Evolutionary conservation across 2,888 invertebrate species (phyloP).

Genomic region (Unio pictorum): DNA sequence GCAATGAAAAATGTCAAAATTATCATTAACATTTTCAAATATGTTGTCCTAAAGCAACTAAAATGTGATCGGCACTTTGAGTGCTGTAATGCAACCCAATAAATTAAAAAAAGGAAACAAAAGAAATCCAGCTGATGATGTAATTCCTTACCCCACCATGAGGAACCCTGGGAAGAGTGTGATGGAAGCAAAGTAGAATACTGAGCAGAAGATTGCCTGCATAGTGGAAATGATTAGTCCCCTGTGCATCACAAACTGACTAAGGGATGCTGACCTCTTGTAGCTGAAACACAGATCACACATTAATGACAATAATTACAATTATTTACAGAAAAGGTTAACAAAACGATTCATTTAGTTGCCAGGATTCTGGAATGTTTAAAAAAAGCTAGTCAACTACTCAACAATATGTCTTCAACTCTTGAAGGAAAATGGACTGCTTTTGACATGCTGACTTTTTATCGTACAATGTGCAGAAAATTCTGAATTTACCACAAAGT

Average conservation of each 20-base stretch:
- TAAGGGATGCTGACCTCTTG: conserved; percentile 96
- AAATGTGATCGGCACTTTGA: no score
- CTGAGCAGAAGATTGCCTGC: conserved; percentile 98
- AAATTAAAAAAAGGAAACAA: background rate
- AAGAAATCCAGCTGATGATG: background rate
- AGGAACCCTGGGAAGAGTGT: conserved; percentile 98
- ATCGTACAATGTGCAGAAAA: no score
- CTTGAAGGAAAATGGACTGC: no score
- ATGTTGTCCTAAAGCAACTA: no score
- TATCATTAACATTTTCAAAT: no score
- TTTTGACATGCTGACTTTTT: no score
- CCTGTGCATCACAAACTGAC: conserved; percentile 98
- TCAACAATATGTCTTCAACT: no score
- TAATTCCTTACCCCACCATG: conserved; percentile 88
- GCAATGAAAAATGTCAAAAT: no score
- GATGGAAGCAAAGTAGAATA: conserved; percentile 98
- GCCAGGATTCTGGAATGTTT: no score
- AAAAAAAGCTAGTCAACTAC: no score
- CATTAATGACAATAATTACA: background rate
- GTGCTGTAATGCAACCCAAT: background rate
- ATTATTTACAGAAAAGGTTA: background rate
- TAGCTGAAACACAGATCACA: conserved; percentile 74
- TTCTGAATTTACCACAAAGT: no score
- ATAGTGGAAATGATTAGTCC: conserved; percentile 98
- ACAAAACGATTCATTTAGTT: background rate